These are phyloP conservation scores for Eudemis profundana DNA, from an alignment of 2,888 invertebrate genomes.

Conservation along the genomic window DNA sequence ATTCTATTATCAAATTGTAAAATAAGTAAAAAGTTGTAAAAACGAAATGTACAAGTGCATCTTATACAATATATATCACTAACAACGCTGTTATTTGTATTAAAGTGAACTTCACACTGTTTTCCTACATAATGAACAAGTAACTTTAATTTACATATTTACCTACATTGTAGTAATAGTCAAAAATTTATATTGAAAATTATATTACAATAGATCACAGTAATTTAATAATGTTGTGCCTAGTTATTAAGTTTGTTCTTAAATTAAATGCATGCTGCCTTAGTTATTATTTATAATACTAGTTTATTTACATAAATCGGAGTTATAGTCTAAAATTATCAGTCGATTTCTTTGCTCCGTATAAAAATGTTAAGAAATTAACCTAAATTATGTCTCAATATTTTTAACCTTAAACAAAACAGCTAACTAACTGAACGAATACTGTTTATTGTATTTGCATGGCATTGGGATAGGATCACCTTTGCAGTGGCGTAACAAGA, in stretches of 20 bases:
- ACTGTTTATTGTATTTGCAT: constrained; percentile 13
- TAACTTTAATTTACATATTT: constrained; percentile 45
- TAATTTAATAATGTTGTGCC: constrained; percentile 57
- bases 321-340: constrained; percentile 74
- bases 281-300: constrained; percentile 46
- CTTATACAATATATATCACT: constrained; percentile 28
- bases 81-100: constrained; percentile 34
- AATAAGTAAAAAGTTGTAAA: constrained; percentile 16
- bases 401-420: constrained; percentile 22
- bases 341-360: constrained; percentile 73
- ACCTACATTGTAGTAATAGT: constrained; percentile 49
- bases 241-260: constrained; percentile 66
- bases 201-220: constrained; percentile 70
- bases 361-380: constrained; percentile 58
- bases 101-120: constrained; percentile 22
- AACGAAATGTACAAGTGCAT: constrained; percentile 32
- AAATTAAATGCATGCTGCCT: constrained; percentile 55
- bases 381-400: constrained; percentile 45
- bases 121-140: constrained; percentile 32
- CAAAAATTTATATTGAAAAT: constrained; percentile 32
- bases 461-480: neutral
- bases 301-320: constrained; percentile 59
- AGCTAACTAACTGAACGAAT: constrained; percentile 21
- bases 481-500: no score
- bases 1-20: constrained; percentile 25